Evolutionary conservation across 1,140 invertebrate genomes (phyloP), one percentile per base, ranked within the genome.

Genomic region (Belonocnema kinseyi): DNA sequence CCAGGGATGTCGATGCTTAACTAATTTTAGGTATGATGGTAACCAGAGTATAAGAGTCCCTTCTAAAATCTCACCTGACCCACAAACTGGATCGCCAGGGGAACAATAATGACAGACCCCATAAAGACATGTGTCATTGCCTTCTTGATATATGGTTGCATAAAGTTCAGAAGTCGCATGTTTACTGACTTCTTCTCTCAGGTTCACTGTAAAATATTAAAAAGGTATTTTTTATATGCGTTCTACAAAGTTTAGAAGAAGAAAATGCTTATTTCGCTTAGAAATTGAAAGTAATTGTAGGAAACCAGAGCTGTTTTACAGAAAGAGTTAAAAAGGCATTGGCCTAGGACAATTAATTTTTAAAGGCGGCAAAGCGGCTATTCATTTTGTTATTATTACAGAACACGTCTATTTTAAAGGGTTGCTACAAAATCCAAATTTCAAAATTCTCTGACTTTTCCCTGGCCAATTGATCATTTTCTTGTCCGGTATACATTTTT

Each of bases 21-120:
- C 88, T 4, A 95, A 85, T 82, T 93, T 93, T 56, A 96, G 93
- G 76, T 93, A 92, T 50, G 93, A 92, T 11, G 97, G 95, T 79
- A 98, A 90, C 93, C 96, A 96, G 50, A 98, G 93, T 76, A 98
- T 95, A 13, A 97, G 89, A n/a, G 96, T 94, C 13, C 97, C 97
- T 92, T 97, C 96, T 73, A 96, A 90, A 80, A 94, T 88, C 80
- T 94, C 92, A 13, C 93, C 92, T 73, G 95, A 91, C 3, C 93
- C 95, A 92, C 97, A 99, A 6, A 98, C 95, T 3, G 95, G 94
- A 87, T 97, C 96, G 78, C 94, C 93, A 73, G 93, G 92, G 77
- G 94, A 95, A 88, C 98, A 99, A 87, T 97, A 98, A 89, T 95
- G 95, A 88, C 97, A 99, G 87, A 96, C 94, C 0, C 98, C 97